Percentiles rank a stretch among this genome's conserved stretches.
Conservation (phyloP, 2,113 vertebrate species). For the Centropristis striata region DNA sequence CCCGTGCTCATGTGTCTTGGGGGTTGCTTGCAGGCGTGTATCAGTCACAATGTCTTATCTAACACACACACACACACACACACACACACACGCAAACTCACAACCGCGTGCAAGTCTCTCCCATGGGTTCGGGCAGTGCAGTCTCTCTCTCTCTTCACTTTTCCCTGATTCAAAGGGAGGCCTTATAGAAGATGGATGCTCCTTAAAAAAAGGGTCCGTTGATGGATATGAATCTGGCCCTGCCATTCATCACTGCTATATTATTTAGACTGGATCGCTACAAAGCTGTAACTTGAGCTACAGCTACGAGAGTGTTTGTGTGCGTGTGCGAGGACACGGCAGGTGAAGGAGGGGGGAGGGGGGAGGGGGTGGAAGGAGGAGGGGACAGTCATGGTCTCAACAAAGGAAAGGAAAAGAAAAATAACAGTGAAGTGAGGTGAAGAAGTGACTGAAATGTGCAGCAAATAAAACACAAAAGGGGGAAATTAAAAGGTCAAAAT, state of each 20-base stretch:
- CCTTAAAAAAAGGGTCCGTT: conserved; percentile 94
- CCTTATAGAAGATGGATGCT: conserved; percentile 98
- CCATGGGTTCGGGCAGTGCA: conserved; percentile 90
- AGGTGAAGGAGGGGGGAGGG: conserved; percentile 39
- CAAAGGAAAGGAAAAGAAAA: conserved; percentile 27
- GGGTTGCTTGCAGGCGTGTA: conserved; percentile 79
- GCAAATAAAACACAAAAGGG: neutral
- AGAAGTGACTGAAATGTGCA: conserved; percentile 2
- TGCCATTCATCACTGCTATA: conserved; percentile 99
- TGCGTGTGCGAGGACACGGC: conserved; percentile 33
- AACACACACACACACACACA: conserved; percentile 41
- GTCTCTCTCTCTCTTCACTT: conserved; percentile 89
- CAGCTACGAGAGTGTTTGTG: conserved; percentile 54
- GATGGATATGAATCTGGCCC: conserved; percentile 96
- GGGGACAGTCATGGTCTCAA: conserved; percentile 37
- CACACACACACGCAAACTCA: conserved; percentile 27
- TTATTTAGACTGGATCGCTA: conserved; percentile 99
- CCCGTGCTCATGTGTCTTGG: conserved; percentile 63
- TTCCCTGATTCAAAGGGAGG: conserved; percentile 93
- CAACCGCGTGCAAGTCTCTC: conserved; percentile 61
- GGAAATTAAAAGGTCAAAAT: neutral
- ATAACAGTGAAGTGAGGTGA: conserved; percentile 11
- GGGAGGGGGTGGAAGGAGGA: conserved; percentile 9
- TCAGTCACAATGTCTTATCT: conserved; percentile 86
- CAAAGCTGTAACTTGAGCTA: conserved; percentile 98